These are phyloP conservation scores for Miichthys miiuy DNA, from an alignment of 2,797 vertebrate species.

Conservation along the genomic window DNA sequence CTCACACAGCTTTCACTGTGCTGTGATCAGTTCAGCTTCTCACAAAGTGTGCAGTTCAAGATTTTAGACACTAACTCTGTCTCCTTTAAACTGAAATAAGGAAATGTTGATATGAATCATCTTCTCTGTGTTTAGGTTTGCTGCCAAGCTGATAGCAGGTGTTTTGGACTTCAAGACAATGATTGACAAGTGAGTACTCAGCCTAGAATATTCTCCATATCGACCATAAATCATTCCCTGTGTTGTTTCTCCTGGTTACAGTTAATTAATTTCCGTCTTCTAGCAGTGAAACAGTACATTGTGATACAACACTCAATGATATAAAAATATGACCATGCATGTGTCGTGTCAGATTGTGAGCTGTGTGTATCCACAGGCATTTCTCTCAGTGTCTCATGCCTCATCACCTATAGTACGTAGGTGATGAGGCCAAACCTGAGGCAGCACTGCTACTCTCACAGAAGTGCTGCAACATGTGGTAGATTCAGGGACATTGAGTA, in stretches of 20 bases:
- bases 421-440: too few species aligned
- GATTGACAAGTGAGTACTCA: conserved; percentile 94
- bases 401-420: too few species aligned
- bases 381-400: too few species aligned
- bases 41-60: not conserved
- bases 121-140: conserved; percentile 85
- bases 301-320: too few species aligned
- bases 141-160: conserved; percentile 94
- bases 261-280: not conserved
- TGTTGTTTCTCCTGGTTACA: not conserved
- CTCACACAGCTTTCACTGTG: not conserved
- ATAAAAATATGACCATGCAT: too few species aligned
- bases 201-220: not conserved
- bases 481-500: not conserved
- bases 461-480: not conserved
- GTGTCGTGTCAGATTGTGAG: too few species aligned
- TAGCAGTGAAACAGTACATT: too few species aligned
- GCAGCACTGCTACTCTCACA: not conserved
- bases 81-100: not conserved
- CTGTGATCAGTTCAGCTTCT: not conserved
- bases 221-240: not conserved
- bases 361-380: too few species aligned
- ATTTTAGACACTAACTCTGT: not conserved
- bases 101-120: not conserved
- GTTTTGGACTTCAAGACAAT: conserved; percentile 96